These are phyloP conservation scores for Montipora cactus DNA, from an alignment of 64 coral and sea anemone species.

Conservation along the genomic window DNA sequence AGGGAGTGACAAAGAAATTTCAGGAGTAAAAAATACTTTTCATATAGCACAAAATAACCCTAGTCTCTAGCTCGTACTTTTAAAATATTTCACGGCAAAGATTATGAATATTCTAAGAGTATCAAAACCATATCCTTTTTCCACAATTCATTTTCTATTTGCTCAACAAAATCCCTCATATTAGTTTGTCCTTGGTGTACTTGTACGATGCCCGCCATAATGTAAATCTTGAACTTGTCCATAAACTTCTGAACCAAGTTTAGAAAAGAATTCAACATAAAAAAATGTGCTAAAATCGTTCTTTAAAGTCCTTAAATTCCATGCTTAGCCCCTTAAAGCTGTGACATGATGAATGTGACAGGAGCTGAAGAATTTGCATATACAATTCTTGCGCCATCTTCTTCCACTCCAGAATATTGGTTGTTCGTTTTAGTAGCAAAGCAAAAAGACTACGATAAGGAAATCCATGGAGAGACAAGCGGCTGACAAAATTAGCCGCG, in stretches of 20 bases:
- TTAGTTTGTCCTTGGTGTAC: background rate
- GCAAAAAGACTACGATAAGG: conserved; percentile 22
- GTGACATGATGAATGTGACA: background rate
- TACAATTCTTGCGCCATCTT: background rate
- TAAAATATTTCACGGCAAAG: background rate
- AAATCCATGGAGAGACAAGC: conserved; percentile 1
- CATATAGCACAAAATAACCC: background rate
- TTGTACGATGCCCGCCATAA: background rate
- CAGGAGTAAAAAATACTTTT: conserved; percentile 36
- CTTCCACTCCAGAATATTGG: background rate
- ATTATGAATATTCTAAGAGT: background rate
- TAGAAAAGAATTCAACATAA: background rate
- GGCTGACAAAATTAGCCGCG: conserved; percentile 70
- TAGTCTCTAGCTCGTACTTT: background rate
- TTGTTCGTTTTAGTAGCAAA: background rate
- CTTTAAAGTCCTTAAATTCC: background rate
- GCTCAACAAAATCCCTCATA: background rate
- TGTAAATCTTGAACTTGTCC: conserved; percentile 20
- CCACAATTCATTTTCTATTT: background rate
- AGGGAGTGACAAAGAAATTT: conserved; percentile 2
- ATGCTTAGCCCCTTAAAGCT: background rate
- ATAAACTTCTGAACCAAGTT: background rate
- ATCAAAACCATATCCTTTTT: background rate
- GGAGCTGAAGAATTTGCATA: background rate
- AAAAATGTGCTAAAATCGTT: too few species aligned